A percentile compares a stretch with the other conserved stretches of the same genome.
phyloP scores from a whole-genome alignment of 92 coral and sea anemone genomes.

The Porites cylindrica region DNA sequence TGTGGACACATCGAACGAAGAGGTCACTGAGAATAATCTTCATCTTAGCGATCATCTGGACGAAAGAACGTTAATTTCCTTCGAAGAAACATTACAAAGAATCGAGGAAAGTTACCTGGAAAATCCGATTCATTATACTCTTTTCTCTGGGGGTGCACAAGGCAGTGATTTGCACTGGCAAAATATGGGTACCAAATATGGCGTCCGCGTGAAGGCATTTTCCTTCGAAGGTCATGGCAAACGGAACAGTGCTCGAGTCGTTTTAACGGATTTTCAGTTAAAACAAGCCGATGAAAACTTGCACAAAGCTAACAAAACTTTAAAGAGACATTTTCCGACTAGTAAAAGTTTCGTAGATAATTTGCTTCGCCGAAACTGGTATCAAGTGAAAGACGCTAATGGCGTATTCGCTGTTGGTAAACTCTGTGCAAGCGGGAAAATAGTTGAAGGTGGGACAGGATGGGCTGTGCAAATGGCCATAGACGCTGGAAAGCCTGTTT shows the following conservation, averaged over 20 bases:
- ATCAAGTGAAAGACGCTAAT: constrained; percentile 49
- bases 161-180: constrained; percentile 66
- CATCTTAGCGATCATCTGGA: neutral
- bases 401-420: constrained; percentile 51
- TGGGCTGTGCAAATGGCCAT: constrained; percentile 74
- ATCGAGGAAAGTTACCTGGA: constrained; percentile 24
- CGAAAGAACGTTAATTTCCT: neutral
- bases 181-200: constrained; percentile 49
- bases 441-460: constrained; percentile 65
- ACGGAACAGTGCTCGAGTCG: constrained; percentile 41
- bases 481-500: constrained; percentile 34
- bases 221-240: constrained; percentile 49
- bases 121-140: constrained; percentile 54
- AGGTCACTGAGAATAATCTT: too few species aligned
- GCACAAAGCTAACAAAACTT: constrained; percentile 47
- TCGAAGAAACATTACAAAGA: constrained; percentile 21
- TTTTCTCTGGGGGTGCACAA: constrained; percentile 58
- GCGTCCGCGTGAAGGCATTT: constrained; percentile 47
- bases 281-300: constrained; percentile 52
- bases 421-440: constrained; percentile 28
- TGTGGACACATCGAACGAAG: too few species aligned
- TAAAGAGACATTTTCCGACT: constrained; percentile 58
- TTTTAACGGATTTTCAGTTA: constrained; percentile 28
- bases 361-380: constrained; percentile 59
- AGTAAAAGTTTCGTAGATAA: constrained; percentile 49